Percentiles rank a stretch among this genome's conserved stretches.
phyloP scores from a whole-genome alignment of 2,888 invertebrate species.

The Zelleria hepariella region DNA sequence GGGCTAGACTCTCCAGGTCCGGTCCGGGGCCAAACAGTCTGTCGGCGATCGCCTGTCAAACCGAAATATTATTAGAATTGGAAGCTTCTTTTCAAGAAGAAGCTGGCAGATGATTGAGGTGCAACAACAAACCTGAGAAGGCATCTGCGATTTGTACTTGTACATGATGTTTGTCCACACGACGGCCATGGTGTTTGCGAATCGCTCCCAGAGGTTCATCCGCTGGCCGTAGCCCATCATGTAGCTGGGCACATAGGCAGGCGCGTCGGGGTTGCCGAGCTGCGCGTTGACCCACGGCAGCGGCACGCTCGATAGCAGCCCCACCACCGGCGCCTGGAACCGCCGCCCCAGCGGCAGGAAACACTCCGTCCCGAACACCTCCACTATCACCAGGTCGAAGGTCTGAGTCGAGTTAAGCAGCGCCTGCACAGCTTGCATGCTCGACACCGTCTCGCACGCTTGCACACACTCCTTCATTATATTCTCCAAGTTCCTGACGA shows the following conservation, averaged over 20 bases:
- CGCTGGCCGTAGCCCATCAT: slow-evolving; percentile 61
- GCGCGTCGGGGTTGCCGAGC: slow-evolving; percentile 70
- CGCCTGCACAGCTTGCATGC: slow-evolving; percentile 43
- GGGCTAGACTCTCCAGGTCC: slow-evolving; percentile 50
- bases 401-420: slow-evolving; percentile 44
- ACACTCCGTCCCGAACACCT: slow-evolving; percentile 72
- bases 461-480: slow-evolving; percentile 61
- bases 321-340: slow-evolving; percentile 68
- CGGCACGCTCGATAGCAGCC: slow-evolving; percentile 64
- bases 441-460: slow-evolving; percentile 55
- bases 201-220: slow-evolving; percentile 63
- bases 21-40: slow-evolving; percentile 63
- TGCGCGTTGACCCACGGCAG: slow-evolving; percentile 71
- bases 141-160: slow-evolving; percentile 49
- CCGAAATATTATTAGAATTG: background rate
- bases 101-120: no score
- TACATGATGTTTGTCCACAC: slow-evolving; percentile 51
- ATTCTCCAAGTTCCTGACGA: slow-evolving; percentile 51
- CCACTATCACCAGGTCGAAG: slow-evolving; percentile 58
- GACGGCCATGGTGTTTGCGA: slow-evolving; percentile 55
- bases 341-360: slow-evolving; percentile 68
- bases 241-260: slow-evolving; percentile 70
- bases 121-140: slow-evolving; percentile 57
- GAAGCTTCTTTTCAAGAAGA: no score
- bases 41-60: slow-evolving; percentile 51